phyloP scores from a whole-genome alignment of 2,113 vertebrate genomes.

The Cyanistes caeruleus region DNA sequence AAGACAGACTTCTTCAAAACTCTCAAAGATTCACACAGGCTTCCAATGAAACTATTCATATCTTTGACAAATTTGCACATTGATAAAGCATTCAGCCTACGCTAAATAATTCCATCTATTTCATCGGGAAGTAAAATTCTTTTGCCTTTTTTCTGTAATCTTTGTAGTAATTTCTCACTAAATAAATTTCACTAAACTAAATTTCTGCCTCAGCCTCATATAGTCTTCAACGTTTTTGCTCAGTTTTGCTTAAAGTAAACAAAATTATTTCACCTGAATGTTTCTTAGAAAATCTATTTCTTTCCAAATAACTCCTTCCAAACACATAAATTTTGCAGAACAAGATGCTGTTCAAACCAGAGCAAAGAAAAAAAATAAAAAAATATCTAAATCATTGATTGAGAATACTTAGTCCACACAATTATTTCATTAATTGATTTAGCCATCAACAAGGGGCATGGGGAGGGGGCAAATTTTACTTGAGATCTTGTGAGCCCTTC shows the following conservation, averaged over 20 bases:
- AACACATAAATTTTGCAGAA: not conserved
- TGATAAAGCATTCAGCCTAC: not conserved
- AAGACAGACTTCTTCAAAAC: not conserved
- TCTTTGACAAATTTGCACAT: not conserved
- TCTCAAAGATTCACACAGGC: not conserved
- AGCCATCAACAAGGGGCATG: rapidly evolving
- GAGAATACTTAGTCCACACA: not conserved
- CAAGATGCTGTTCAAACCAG: not conserved
- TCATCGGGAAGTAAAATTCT: not conserved
- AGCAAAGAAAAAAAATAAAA: not conserved
- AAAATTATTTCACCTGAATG: not conserved
- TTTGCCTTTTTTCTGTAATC: not conserved
- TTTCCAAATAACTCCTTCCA: not conserved
- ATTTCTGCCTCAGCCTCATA: not conserved
- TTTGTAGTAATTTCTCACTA: not conserved
- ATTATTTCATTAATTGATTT: not conserved
- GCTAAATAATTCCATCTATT: not conserved
- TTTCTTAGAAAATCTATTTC: not conserved
- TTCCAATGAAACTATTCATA: not conserved
- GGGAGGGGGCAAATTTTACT: not conserved
- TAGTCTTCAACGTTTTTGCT: not conserved
- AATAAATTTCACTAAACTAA: not conserved
- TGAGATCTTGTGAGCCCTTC: not conserved
- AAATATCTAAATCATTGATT: not conserved
- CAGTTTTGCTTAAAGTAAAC: not conserved